These are phyloP conservation scores for Empis stercorea DNA, from an alignment of 2,888 invertebrate species.

Conservation along the genomic window DNA sequence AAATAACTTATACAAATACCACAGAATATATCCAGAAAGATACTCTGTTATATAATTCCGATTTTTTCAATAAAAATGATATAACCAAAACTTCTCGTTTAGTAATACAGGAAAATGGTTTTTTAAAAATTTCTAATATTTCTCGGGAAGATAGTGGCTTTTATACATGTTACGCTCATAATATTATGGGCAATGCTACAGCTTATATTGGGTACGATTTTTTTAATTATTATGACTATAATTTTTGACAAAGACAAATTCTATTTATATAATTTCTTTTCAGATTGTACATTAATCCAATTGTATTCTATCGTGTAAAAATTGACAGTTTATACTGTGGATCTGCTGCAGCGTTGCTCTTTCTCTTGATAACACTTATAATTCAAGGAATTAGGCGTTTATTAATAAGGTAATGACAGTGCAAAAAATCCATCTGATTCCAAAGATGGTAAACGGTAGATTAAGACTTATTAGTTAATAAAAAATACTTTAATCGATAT, in stretches of 20 bases:
- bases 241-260: too few species aligned
- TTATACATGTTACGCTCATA: constrained; percentile 76
- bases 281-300: constrained; percentile 70
- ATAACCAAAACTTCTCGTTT: constrained; percentile 26
- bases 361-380: constrained; percentile 66
- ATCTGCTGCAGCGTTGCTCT: constrained; percentile 61
- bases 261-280: neutral
- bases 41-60: constrained; percentile 17
- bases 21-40: too few species aligned
- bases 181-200: constrained; percentile 68
- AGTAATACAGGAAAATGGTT: constrained; percentile 58
- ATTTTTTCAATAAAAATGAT: constrained; percentile 27
- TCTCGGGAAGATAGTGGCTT: constrained; percentile 69
- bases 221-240: neutral
- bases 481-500: too few species aligned
- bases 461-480: too few species aligned
- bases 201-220: constrained; percentile 44
- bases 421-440: too few species aligned
- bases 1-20: constrained; percentile 4
- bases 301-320: constrained; percentile 70
- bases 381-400: constrained; percentile 62
- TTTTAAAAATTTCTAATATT: constrained; percentile 56
- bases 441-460: too few species aligned
- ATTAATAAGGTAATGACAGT: constrained; percentile 51
- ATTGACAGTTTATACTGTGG: constrained; percentile 76